phyloP scores from a whole-genome alignment of 2,888 invertebrate species.

The Eurois occulta region DNA sequence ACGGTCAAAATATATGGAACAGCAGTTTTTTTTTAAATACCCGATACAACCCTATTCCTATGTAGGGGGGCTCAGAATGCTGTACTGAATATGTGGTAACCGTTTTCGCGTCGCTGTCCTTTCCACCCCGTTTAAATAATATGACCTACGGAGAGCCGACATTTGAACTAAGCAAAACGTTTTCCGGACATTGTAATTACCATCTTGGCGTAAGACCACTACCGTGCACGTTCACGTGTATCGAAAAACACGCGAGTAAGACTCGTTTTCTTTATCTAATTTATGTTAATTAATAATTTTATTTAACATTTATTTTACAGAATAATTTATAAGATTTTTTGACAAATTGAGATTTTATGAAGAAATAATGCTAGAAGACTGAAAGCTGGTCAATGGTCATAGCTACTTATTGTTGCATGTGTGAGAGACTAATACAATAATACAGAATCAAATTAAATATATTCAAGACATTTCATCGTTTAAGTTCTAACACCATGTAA shows the following conservation, averaged over 20 bases:
- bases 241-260: constrained; percentile 31
- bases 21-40: too few species aligned
- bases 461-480: constrained; percentile 27
- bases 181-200: background rate
- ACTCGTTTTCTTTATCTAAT: constrained; percentile 46
- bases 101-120: too few species aligned
- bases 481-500: background rate
- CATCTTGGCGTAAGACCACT: background rate
- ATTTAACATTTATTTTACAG: constrained; percentile 38
- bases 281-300: constrained; percentile 30
- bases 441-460: constrained; percentile 7
- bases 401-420: constrained; percentile 63
- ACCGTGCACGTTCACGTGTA: background rate
- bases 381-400: constrained; percentile 76
- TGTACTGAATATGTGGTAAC: too few species aligned
- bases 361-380: constrained; percentile 79
- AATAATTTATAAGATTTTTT: constrained; percentile 69
- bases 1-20: too few species aligned
- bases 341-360: constrained; percentile 77
- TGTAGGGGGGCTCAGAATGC: too few species aligned
- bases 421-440: constrained; percentile 58
- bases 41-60: too few species aligned
- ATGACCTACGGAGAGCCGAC: too few species aligned
- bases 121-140: too few species aligned
- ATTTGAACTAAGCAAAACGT: background rate